Base-by-base conservation (phyloP, 1,140 invertebrate genomes). In the Drosophila mauritiana region DNA sequence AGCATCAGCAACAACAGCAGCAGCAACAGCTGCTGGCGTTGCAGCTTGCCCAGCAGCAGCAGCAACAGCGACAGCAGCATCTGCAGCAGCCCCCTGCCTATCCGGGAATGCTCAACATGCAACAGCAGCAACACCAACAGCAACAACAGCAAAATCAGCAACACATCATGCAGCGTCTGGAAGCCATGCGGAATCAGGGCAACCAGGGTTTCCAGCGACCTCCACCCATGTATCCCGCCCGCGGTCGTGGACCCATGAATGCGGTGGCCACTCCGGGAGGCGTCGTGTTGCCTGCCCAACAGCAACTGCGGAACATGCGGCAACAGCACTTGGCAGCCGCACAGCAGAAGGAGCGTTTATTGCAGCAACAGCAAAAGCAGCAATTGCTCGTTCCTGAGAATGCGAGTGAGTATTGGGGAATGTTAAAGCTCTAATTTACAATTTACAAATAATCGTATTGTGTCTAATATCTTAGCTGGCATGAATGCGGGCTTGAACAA, bases 311-410 rank as follows among this genome's bases (percentile, higher is more conserved):
- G 34, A 80, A 82, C 49, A 80, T 91, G 58, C 91, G 86, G 0
- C 89, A 91, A 10, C 81, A 85, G 27, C 80, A 80, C 17, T 12
- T 82, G 72, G 91, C 73, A 74, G 93, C 93, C 1, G 92, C 93
- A 37, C 93, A 94, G 67, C 92, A 94, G 63, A 94, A 94, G 70
- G 93, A 95, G 43, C 93, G 94, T 31, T 90, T 95, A 27, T 91
- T 94, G 56, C 95, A 96, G 67, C 95, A 95, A 73, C 95, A 95
- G 76, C 95, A 95, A 76, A 95, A 96, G 65, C 95, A 96, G 75
- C 95, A 96, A 78, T 67, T 96, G 81, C 92, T 96, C 43, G 94
- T 95, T 69, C 94, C 94, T 59, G 94, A 94, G 81, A 95, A 95
- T 92, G 94, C 95, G 70, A 94, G 90, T 92, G 73, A 88, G 91